Base-by-base conservation (phyloP, 1,140 invertebrate genomes). In the Panagrolaimus sp. region DNA sequence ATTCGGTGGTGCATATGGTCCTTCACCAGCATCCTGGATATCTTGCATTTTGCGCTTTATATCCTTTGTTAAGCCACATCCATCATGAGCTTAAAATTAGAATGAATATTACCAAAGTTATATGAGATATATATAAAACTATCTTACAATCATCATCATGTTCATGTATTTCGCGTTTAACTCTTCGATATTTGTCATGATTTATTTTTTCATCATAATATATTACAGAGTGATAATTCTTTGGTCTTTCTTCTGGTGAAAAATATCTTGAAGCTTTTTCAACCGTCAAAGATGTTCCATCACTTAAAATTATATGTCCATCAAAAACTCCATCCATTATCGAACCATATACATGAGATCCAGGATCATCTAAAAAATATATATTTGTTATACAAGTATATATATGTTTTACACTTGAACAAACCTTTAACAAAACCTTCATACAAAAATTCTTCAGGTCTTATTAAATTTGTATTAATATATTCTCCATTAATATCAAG, bases 261-360 rank as follows among this genome's bases (percentile, higher is more conserved):
- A 79, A 84, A 73, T 85, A 86, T 84, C 91, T 89, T 78, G 90
- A 88, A 48, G 92, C 89, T 85, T 90, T 89, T 86, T 98, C 84
- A 72, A 98, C 90, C 84, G 91, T 96, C 87, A 89, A 98, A 51
- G 89, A 88, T 66, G 89, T 90, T 75, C 88, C 87, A 31, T 84
- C 80, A 48, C 88, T 86, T 69, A 91, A 89, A 75, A 90, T 85
- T 72, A 98, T 93, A 85, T 93, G 91, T 61, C 96, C 96, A 82
- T 96, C 91, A 85, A 98, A 98, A 66, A 96, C 88, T 69, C 95
- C 95, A 83, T 93, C 89, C 74, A 89, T 89, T 81, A 98, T 88
- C 78, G 93, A 93, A 71, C 95, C 94, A 86, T 91, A 94, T 73
- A 92, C 92, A 70, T 87, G 85, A 78, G 91, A 92, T 66, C 88